Conservation (phyloP, 2,797 vertebrate genomes). For the Alauda arvensis region DNA sequence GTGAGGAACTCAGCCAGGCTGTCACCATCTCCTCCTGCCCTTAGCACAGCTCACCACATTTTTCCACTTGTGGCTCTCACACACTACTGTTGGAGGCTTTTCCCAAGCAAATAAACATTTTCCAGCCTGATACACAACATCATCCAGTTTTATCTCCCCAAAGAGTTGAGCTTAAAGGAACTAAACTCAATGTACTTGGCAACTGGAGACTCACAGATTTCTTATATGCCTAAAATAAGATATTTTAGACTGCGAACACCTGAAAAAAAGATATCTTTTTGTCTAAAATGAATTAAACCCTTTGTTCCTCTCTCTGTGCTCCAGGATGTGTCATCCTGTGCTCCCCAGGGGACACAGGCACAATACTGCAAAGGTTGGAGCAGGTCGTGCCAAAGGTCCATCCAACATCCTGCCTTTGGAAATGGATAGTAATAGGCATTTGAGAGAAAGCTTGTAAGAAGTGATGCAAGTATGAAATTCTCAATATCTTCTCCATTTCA, state of each 20-base stretch:
- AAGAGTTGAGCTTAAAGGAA: not conserved
- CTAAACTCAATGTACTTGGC: not conserved
- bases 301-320: not conserved
- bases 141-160: not conserved
- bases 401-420: constrained; percentile 4
- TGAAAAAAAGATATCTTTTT: not conserved
- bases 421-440: not conserved
- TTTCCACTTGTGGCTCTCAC: not conserved
- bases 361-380: not conserved
- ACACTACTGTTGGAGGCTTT: not conserved
- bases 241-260: not conserved
- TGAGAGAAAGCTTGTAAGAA: constrained; percentile 17
- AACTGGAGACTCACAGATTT: not conserved
- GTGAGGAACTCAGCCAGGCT: not conserved
- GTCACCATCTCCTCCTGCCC: not conserved
- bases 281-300: not conserved
- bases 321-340: not conserved
- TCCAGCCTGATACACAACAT: not conserved
- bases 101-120: not conserved
- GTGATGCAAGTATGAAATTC: constrained; percentile 34
- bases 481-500: constrained; percentile 42
- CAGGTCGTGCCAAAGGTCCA: not conserved
- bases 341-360: not conserved
- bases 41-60: not conserved
- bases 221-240: not conserved